Conservation (phyloP, 2,113 vertebrate species). For the Chunga burmeisteri region DNA sequence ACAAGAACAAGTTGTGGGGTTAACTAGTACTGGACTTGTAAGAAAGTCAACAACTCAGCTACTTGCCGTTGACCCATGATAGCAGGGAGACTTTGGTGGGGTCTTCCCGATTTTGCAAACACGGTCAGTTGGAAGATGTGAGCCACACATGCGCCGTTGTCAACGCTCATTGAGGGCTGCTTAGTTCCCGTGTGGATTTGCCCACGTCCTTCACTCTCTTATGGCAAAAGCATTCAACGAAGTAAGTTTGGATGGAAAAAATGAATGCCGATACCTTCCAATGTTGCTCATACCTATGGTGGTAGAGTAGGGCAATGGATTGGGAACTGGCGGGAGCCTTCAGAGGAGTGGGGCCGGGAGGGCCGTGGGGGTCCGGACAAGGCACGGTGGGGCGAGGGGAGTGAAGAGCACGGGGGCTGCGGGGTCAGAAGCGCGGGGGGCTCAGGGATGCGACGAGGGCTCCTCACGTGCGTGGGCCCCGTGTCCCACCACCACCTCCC, state of each 20-base stretch:
- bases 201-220: background rate
- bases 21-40: fast-evolving
- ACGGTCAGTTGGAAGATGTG: background rate
- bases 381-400: too few relatives aligned
- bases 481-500: background rate
- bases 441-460: background rate
- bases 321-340: background rate
- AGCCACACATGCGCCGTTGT: background rate
- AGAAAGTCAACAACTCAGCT: background rate
- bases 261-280: fast-evolving
- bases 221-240: background rate
- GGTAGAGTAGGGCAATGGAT: fast-evolving
- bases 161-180: background rate
- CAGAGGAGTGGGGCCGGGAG: fast-evolving
- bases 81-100: background rate
- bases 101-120: background rate
- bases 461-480: background rate
- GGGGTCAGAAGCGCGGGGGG: background rate
- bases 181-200: fast-evolving
- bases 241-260: background rate
- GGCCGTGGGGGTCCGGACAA: too few relatives aligned
- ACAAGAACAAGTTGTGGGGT: fast-evolving
- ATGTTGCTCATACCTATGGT: fast-evolving
- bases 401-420: too few relatives aligned
- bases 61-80: background rate